These are phyloP conservation scores for Heliothis subflexa DNA, from an alignment of 1,140 invertebrate species.

Conservation along the genomic window DNA sequence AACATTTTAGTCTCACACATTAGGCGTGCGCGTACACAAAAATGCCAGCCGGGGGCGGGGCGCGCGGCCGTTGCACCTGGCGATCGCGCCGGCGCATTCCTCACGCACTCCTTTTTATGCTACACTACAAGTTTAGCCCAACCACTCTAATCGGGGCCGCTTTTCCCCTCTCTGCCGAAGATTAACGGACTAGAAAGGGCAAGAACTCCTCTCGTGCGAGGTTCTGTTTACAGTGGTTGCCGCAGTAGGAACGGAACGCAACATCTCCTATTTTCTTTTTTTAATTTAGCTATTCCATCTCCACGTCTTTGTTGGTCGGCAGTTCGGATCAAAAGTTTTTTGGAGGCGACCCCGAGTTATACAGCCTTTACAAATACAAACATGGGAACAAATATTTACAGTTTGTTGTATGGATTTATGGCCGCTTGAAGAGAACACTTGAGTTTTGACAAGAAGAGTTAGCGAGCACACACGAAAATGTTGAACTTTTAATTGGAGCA, in stretches of 20 bases:
- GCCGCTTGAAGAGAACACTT: constrained; percentile 54
- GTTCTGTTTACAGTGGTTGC: constrained; percentile 53
- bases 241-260: constrained; percentile 57
- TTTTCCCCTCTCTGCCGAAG: constrained; percentile 38
- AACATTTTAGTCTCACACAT: constrained; percentile 60
- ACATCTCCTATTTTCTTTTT: constrained; percentile 60
- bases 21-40: constrained; percentile 68
- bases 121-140: constrained; percentile 63
- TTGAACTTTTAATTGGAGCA: constrained; percentile 56
- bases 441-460: constrained; percentile 57
- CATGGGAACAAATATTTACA: constrained; percentile 66
- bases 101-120: constrained; percentile 80
- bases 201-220: constrained; percentile 32
- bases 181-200: constrained; percentile 52
- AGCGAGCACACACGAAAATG: constrained; percentile 60
- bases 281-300: constrained; percentile 63
- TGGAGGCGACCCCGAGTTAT: constrained; percentile 40
- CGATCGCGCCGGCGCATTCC: constrained; percentile 73
- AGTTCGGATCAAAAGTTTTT: constrained; percentile 62
- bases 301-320: constrained; percentile 58
- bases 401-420: constrained; percentile 66
- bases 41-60: constrained; percentile 68
- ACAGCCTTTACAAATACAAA: constrained; percentile 48
- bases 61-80: constrained; percentile 77
- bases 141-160: constrained; percentile 60